Conservation (phyloP, 2,888 invertebrate species). For the Beris chalybata region DNA sequence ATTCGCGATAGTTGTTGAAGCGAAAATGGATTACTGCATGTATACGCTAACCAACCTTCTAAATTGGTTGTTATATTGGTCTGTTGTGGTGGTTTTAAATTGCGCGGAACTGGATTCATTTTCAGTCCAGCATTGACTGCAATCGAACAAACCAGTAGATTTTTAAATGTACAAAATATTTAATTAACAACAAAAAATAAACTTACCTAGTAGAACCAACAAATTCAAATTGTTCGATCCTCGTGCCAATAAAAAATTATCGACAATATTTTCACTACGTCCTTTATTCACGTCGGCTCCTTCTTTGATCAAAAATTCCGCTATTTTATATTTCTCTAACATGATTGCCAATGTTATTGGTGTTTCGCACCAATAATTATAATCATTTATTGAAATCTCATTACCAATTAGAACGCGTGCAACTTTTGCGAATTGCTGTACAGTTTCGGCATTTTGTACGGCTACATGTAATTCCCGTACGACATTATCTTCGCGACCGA, state of each 20-base stretch:
- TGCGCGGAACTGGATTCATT: constrained; percentile 36
- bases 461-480: constrained; percentile 47
- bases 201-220: constrained; percentile 49
- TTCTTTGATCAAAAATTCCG: constrained; percentile 51
- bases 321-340: constrained; percentile 49
- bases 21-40: constrained; percentile 46
- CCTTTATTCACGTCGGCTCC: constrained; percentile 50
- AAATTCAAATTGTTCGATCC: constrained; percentile 45
- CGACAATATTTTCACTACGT: constrained; percentile 46
- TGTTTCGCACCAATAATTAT: constrained; percentile 69
- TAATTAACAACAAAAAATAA: too few relatives aligned
- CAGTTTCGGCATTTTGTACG: constrained; percentile 47
- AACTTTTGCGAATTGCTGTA: constrained; percentile 45
- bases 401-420: constrained; percentile 54
- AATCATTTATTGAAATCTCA: constrained; percentile 64
- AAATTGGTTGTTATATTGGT: constrained; percentile 36
- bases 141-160: constrained; percentile 3
- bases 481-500: constrained; percentile 62
- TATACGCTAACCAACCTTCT: constrained; percentile 41
- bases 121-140: constrained; percentile 50
- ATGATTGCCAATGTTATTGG: constrained; percentile 66
- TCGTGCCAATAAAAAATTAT: constrained; percentile 45
- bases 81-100: constrained; percentile 37
- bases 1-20: constrained; percentile 50
- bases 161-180: neutral